Evolutionary conservation across 2,113 vertebrate genomes (phyloP), one percentile per base, ranked within the genome.

Genomic region (Sorex fumeus): DNA sequence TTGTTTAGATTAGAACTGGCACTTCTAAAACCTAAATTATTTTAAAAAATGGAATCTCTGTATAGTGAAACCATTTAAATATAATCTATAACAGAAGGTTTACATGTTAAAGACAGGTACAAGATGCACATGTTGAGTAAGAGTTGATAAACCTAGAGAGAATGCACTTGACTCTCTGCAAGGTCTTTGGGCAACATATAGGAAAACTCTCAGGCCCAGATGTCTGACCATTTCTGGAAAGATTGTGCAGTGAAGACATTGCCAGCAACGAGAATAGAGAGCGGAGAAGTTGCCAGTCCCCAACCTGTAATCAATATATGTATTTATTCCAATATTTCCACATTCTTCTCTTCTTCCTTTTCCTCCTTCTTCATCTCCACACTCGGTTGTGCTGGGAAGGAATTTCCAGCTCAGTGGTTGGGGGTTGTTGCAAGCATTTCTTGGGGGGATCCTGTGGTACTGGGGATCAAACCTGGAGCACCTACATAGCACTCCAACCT

Each of bases 21-120:
- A 85, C 40, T 77, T 43, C 70, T 87, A 50, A 84, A 50, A 43
- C 50, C 40, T 74, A 67, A 91, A 36, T n/a, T n/a, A n/a, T n/a
- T n/a, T n/a, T n/a, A n/a, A n/a, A n/a, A n/a, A n/a, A n/a, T n/a
- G n/a, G n/a, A n/a, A n/a, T n/a, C n/a, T n/a, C n/a, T n/a, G n/a
- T n/a, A n/a, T n/a, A n/a, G n/a, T n/a, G 40, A 21, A 85, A 43
- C 5, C n/a, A 34, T 72, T 88, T 87, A 75, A 86, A 45, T 18
- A 34, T 5, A 70, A 10, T 60, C 53, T 36, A 70, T 60, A 34
- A 53, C 6, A 74, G 32, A 69, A 91, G 27, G 21, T 50, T 53
- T 36, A 2, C 1, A 25, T 43, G 12, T 50, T 43, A 90, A 84
- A 40, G 40, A 43, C 66, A 47, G 27, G 40, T 40, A 40, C 40